phyloP scores from a whole-genome alignment of 2,888 invertebrate genomes.

The Cylindroiulus punctatus region DNA sequence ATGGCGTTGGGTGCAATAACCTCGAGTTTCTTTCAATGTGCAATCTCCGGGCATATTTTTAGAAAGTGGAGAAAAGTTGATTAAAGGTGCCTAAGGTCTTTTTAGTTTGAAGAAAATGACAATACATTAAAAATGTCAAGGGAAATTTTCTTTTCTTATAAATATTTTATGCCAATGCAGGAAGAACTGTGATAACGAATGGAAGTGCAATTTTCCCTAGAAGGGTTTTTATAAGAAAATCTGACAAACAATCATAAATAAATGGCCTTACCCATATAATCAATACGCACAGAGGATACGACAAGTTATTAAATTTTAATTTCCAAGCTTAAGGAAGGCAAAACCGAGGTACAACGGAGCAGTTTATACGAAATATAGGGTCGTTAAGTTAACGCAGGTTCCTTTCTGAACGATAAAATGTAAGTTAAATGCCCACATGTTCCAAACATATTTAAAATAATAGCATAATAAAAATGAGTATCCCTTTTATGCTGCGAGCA shows the following conservation, averaged over 20 bases:
- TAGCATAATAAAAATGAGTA: slow-evolving; percentile 11
- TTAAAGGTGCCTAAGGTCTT: not conserved
- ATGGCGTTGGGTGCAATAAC: not conserved
- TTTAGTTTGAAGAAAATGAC: not conserved
- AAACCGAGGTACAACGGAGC: not conserved
- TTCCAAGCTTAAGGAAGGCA: not conserved
- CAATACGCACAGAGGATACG: slow-evolving; percentile 1
- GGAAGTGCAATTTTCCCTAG: not conserved
- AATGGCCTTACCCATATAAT: not conserved
- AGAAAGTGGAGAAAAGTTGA: not conserved
- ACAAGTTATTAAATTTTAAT: slow-evolving; percentile 36
- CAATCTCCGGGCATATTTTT: not conserved
- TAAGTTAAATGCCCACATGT: slow-evolving; percentile 24
- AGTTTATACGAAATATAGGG: not conserved
- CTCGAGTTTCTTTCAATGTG: not conserved
- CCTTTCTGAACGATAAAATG: slow-evolving; percentile 30
- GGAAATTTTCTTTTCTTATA: not conserved
- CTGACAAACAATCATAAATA: not conserved
- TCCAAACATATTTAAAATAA: slow-evolving; percentile 18
- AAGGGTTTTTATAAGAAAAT: not conserved
- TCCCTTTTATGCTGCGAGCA: not conserved
- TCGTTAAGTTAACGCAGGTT: slow-evolving; percentile 30
- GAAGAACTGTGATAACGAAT: not conserved
- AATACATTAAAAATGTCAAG: not conserved
- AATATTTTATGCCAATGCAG: not conserved